phyloP scores from a whole-genome alignment of 2,113 vertebrate genomes.

The Oncorhynchus kisutch region DNA sequence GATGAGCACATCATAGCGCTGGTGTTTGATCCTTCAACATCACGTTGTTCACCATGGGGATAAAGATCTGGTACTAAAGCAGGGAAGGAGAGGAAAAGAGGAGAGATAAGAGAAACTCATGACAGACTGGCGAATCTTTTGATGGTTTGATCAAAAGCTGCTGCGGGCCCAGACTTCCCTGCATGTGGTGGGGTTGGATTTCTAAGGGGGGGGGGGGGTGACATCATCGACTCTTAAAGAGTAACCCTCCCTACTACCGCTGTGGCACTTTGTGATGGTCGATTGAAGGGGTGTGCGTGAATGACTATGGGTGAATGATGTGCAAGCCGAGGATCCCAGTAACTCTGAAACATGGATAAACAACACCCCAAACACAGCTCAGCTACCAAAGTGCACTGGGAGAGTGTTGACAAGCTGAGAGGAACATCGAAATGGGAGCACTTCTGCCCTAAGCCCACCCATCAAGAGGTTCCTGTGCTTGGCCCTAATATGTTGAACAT shows the following conservation, averaged over 20 bases:
- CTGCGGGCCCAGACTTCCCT: conserved; percentile 32
- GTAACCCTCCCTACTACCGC: conserved; percentile 17
- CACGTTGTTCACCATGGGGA: conserved; percentile 98
- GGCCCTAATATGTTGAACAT: too few species aligned
- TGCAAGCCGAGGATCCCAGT: too few species aligned
- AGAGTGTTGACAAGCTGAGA: too few species aligned
- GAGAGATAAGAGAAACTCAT: conserved; percentile 32
- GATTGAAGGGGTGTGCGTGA: too few species aligned
- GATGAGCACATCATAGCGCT: conserved; percentile 95
- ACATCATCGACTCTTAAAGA: conserved; percentile 66
- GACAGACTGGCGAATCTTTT: conserved; percentile 19
- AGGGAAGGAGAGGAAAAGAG: conserved; percentile 13
- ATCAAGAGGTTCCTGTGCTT: too few species aligned
- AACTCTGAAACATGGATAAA: too few species aligned
- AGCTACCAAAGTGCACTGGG: too few species aligned
- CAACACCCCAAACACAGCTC: too few species aligned
- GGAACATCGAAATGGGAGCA: too few species aligned
- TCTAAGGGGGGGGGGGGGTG: conserved; percentile 25
- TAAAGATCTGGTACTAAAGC: conserved; percentile 96
- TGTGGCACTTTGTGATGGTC: conserved; percentile 38
- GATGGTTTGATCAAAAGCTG: conserved; percentile 50
- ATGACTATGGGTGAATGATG: too few species aligned
- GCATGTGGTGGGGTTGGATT: conserved; percentile 21
- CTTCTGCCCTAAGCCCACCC: too few species aligned
- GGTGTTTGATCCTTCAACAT: conserved; percentile 93